Evolutionary conservation across 2,797 vertebrate species (phyloP).

Genomic region (Phoxinus dragarum): DNA sequence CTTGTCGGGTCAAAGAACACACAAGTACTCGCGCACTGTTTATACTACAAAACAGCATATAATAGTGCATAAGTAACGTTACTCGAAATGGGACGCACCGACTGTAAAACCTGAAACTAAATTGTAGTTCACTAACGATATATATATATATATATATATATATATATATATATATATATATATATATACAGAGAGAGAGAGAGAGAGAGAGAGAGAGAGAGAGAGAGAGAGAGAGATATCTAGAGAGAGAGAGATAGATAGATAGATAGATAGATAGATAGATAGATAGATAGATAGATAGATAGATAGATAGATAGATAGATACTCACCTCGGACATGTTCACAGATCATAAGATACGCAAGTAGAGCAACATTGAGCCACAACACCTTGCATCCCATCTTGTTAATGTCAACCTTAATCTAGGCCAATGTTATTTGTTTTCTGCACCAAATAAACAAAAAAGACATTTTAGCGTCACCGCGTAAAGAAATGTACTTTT

Average conservation of each 20-base stretch:
- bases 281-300: not conserved
- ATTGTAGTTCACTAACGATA: not conserved
- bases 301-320: not conserved
- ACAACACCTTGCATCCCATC: not conserved
- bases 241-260: too few species aligned
- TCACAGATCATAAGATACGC: not conserved
- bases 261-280: too few species aligned
- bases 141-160: too few species aligned
- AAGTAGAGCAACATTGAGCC: not conserved
- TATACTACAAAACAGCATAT: too few species aligned
- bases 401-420: not conserved
- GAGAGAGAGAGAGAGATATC: too few species aligned
- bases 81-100: not conserved
- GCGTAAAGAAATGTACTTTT: not conserved
- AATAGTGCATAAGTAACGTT: not conserved
- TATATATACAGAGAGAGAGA: too few species aligned
- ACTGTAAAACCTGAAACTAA: not conserved
- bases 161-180: too few species aligned
- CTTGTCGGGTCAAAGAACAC: too few species aligned
- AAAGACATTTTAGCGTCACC: not conserved
- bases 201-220: too few species aligned
- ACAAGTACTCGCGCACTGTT: too few species aligned
- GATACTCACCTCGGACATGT: slow-evolving; percentile 1
- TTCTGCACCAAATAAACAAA: not conserved
- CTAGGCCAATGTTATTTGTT: not conserved